Conservation (phyloP, 1,140 invertebrate species). For the Drosophila baimaii region DNA sequence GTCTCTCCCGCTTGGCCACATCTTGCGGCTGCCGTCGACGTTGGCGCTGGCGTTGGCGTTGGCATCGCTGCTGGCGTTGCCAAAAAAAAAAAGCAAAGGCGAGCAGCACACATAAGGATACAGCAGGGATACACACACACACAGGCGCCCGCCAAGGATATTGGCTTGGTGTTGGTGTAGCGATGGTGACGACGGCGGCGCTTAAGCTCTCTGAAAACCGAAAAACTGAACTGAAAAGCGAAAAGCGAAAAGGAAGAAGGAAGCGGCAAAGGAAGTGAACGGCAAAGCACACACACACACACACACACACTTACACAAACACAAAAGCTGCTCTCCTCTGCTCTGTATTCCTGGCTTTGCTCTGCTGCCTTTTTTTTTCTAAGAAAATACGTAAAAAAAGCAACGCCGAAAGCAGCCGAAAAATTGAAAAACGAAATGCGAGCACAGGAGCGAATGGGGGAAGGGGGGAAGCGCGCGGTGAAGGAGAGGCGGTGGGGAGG, state of each 20-base stretch:
- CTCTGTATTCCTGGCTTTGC: constrained; percentile 27
- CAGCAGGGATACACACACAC: constrained; percentile 19
- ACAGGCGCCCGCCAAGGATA: constrained; percentile 15
- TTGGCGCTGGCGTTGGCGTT: constrained; percentile 15
- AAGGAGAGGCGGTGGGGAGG: too few species aligned
- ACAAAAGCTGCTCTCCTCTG: constrained; percentile 26
- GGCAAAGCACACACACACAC: constrained; percentile 21
- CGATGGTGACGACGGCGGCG: constrained; percentile 62
- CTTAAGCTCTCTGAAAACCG: constrained; percentile 58
- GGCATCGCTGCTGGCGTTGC: constrained; percentile 38
- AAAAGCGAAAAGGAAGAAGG: constrained; percentile 66
- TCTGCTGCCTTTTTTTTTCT: constrained; percentile 29
- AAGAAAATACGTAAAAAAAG: constrained; percentile 36
- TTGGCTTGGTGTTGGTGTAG: constrained; percentile 5
- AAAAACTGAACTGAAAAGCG: constrained; percentile 20
- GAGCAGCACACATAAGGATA: constrained; percentile 13
- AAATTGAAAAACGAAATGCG: constrained; percentile 51
- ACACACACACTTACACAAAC: constrained; percentile 2
- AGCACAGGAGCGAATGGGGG: neutral
- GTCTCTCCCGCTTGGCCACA: constrained; percentile 8
- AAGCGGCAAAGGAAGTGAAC: constrained; percentile 76
- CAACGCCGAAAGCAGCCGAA: constrained; percentile 45
- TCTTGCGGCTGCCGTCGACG: constrained; percentile 26
- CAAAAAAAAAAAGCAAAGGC: constrained; percentile 43
- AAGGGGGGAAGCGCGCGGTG: neutral